Conservation (phyloP, 2,888 invertebrate species). For the Nymphalis polychloros region DNA sequence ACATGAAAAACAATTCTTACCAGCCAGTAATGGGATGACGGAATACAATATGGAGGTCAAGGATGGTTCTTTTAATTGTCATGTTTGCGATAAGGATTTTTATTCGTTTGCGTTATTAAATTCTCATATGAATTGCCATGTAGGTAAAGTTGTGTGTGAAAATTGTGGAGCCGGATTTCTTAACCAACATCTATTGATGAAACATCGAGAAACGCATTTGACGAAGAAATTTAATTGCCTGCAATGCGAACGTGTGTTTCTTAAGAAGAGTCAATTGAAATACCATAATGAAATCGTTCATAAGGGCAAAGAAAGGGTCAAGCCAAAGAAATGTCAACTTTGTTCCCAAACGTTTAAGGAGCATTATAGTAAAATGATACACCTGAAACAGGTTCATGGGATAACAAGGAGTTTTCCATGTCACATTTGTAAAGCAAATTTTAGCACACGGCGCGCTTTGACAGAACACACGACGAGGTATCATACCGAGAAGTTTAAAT, state of each 20-base stretch:
- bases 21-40: slow-evolving; percentile 56
- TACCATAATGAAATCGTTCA: slow-evolving; percentile 68
- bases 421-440: slow-evolving; percentile 50
- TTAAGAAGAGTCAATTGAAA: slow-evolving; percentile 66
- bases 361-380: slow-evolving; percentile 55
- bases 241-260: slow-evolving; percentile 61
- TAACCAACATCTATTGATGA: slow-evolving; percentile 52
- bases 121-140: slow-evolving; percentile 57
- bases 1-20: slow-evolving; percentile 49
- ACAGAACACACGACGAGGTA: slow-evolving; percentile 57
- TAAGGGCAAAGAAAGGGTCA: slow-evolving; percentile 49
- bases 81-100: slow-evolving; percentile 51
- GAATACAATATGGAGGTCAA: slow-evolving; percentile 53
- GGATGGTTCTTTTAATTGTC: slow-evolving; percentile 52
- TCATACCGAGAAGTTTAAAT: slow-evolving; percentile 70
- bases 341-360: slow-evolving; percentile 57
- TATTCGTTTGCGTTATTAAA: slow-evolving; percentile 53
- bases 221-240: slow-evolving; percentile 52
- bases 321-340: slow-evolving; percentile 51
- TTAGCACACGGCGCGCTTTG: slow-evolving; percentile 49
- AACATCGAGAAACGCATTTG: slow-evolving; percentile 55
- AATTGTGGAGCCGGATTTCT: slow-evolving; percentile 57
- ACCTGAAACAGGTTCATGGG: slow-evolving; percentile 56
- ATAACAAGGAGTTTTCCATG: slow-evolving; percentile 51
- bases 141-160: slow-evolving; percentile 62